Conservation (phyloP, 2,113 vertebrate species). For the Xiphophorus maculatus region DNA sequence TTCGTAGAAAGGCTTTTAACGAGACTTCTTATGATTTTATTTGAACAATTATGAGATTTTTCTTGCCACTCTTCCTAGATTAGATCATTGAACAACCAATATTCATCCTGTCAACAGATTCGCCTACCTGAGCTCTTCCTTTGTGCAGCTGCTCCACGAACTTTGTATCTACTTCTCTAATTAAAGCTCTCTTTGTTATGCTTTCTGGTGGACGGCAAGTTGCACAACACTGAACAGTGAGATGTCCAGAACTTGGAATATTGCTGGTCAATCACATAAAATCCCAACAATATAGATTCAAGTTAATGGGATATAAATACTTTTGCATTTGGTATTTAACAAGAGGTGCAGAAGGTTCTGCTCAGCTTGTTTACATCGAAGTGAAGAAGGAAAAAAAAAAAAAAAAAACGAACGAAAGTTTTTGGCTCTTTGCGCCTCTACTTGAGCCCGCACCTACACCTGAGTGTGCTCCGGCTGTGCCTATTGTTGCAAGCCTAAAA, state of each 20-base stretch:
- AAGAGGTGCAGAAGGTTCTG: slow-evolving; percentile 15
- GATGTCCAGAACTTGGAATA: too few species aligned
- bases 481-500: slow-evolving; percentile 52
- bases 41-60: too few species aligned
- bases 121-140: not conserved
- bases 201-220: too few species aligned
- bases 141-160: not conserved
- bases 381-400: not conserved
- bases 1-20: too few species aligned
- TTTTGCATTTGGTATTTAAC: not conserved
- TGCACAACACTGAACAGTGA: too few species aligned
- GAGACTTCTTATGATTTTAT: too few species aligned
- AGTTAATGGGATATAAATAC: not conserved
- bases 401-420: slow-evolving; percentile 19
- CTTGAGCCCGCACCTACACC: slow-evolving; percentile 41
- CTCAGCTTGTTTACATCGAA: slow-evolving; percentile 8
- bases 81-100: too few species aligned
- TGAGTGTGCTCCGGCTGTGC: slow-evolving; percentile 54
- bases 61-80: too few species aligned
- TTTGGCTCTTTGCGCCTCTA: slow-evolving; percentile 24
- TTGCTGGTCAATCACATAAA: too few species aligned
- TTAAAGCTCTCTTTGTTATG: too few species aligned
- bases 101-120: too few species aligned
- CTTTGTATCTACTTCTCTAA: too few species aligned
- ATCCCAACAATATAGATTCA: not conserved